Evolutionary conservation across 2,888 invertebrate species (phyloP), one percentile per base, ranked within the genome.

Genomic region (Coleophora flavipennella): DNA sequence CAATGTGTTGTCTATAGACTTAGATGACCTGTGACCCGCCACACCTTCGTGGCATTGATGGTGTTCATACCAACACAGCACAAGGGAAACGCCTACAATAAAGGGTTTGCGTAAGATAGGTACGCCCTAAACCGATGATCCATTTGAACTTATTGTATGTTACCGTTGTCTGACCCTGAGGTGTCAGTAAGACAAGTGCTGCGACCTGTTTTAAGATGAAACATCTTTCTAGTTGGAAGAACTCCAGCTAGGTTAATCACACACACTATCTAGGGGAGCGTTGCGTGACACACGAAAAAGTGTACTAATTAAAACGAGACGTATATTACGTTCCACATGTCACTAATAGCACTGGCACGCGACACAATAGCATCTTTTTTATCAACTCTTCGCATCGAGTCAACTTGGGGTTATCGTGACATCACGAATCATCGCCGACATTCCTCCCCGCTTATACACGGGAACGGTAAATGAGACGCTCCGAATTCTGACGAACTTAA

Each of bases 251-350:
- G n/a, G n/a, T n/a, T n/a, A n/a, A n/a, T n/a, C n/a, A n/a, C n/a
- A n/a, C n/a, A n/a, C 20, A 20, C 57, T 45, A 51, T 49, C 45
- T 49, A 10, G 49, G 51, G 55, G 51, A 53, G 50, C 51, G 55
- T 70, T 56, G 65, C 62, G 65, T 67, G 72, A 59, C 61, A 60
- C 61, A 63, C 67, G 67, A 68, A 71, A 74, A 70, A 38, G 58
- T 62, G 66, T 62, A 53, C 65, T 67, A 69, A 76, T 74, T 76
- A 68, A 68, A n/a, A 62, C 52, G 53, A 62, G 63, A 55, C 59
- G 61, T 59, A 54, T 55, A 73, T 62, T 64, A 67, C 63, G 67
- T 58, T 64, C 60, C 51, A 66, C 59, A 69, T 72, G 63, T 35
- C 56, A 27, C 28, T 28, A 38, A 44, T 35, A 39, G 41, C 38